phyloP scores from a whole-genome alignment of 2,113 vertebrate genomes.

The Oncorhynchus tshawytscha region DNA sequence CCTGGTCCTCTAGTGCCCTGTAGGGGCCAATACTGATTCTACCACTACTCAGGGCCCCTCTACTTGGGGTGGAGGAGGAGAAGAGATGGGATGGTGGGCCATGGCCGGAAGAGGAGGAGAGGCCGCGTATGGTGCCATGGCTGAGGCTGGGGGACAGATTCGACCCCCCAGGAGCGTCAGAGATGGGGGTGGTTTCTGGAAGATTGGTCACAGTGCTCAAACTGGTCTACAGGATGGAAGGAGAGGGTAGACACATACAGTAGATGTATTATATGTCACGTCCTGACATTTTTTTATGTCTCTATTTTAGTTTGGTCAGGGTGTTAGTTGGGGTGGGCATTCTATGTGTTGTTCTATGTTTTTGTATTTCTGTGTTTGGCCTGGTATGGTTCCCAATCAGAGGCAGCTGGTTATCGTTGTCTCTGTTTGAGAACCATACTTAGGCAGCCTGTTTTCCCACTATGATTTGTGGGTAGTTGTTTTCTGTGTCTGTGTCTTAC shows the following conservation, averaged over 20 bases:
- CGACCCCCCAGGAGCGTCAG: slow-evolving; percentile 19
- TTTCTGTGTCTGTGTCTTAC: too few species aligned
- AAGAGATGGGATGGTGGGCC: slow-evolving; percentile 17
- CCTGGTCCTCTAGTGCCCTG: slow-evolving; percentile 1
- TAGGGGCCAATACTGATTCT: slow-evolving; percentile 8
- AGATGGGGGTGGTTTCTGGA: slow-evolving; percentile 12
- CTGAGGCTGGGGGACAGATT: slow-evolving; percentile 15
- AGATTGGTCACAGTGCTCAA: slow-evolving; percentile 12
- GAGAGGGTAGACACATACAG: neutral
- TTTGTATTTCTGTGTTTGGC: too few species aligned
- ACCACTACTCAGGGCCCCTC: slow-evolving; percentile 17
- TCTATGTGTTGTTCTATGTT: too few species aligned
- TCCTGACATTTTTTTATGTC: too few species aligned
- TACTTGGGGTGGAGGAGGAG: slow-evolving; percentile 10
- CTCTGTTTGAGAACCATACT: too few species aligned
- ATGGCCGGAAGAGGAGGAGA: slow-evolving; percentile 17
- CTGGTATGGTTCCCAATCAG: too few species aligned
- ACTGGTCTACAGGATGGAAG: slow-evolving; percentile 39
- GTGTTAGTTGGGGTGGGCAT: too few species aligned
- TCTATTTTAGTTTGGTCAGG: too few species aligned
- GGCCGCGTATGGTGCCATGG: slow-evolving; percentile 21
- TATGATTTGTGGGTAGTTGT: too few species aligned
- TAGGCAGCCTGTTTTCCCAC: too few species aligned
- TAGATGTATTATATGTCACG: neutral
- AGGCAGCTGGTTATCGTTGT: too few species aligned